Evolutionary conservation across 2,888 invertebrate genomes (phyloP), one percentile per base, ranked within the genome.

Genomic region (Nomada fabriciana): DNA sequence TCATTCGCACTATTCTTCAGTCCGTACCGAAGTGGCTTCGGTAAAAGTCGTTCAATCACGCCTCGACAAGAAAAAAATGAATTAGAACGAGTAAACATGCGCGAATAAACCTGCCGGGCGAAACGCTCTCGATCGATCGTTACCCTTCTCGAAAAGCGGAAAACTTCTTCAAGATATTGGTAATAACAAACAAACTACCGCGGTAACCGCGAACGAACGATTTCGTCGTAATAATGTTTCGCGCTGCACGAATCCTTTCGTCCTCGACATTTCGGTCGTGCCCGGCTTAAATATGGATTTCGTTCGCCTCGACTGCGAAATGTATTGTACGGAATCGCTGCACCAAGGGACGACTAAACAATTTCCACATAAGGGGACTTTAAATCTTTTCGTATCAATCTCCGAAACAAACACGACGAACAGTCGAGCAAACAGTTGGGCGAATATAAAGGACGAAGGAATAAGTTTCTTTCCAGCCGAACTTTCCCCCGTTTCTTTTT

Each of bases 331-430:
- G 20, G 47, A n/a, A 55, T 63, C 57, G 76, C 64, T 59, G 15
- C 36, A 15, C 43, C 25, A n/a, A 36, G 36, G 18, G 9, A 61
- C 11, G 42, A n/a, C 20, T 13, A 47, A 55, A 64, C 63, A 72
- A 55, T 53, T n/a, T 15, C 36, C 0, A 52, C 13, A 36, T 25
- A 60, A 74, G 57, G 25, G 25, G 20, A 57, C 74, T 50, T 67
- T 68, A 68, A 63, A 57, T 74, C 55, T 57, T 78, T 78, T 57
- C 60, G 68, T 25, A 63, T 78, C 78, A 63, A 63, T 78, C 75
- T 42, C 9, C 42, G 55, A 18, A 53, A 57, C 53, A 74, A 78
- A 63, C 42, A 29, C 15, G 23, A 25, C 25, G 23, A 52, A 75
- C 59, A 43, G 43, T 20, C 59, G 36, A 20, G 42, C 59, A 13